These are phyloP conservation scores for Hapalemur alaotrensis DNA, from an alignment of 2,797 vertebrate genomes.

Conservation along the genomic window DNA sequence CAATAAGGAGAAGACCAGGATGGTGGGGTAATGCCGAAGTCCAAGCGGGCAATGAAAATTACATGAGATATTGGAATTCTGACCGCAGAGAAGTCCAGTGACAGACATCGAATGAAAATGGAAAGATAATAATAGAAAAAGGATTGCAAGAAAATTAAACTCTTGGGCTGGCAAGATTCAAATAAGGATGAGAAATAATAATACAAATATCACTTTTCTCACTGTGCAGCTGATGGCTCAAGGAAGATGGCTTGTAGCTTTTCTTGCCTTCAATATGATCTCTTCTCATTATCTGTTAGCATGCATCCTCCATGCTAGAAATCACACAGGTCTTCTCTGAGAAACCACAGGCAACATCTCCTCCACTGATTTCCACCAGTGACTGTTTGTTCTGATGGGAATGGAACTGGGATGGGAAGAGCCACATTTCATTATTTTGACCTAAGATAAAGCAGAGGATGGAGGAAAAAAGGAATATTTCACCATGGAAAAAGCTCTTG, in stretches of 20 bases:
- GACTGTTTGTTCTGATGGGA: background rate
- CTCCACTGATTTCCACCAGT: background rate
- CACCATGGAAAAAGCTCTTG: background rate
- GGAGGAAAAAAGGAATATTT: background rate
- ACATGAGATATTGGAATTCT: slow-evolving; percentile 34
- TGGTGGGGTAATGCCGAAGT: background rate
- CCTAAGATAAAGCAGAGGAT: background rate
- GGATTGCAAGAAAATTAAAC: slow-evolving; percentile 8
- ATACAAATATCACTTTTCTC: background rate
- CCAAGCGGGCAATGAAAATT: background rate
- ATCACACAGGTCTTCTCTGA: background rate
- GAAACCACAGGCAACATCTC: background rate
- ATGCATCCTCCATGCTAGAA: background rate
- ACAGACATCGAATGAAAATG: slow-evolving; percentile 48
- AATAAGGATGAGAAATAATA: slow-evolving; percentile 8
- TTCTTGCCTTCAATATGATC: background rate
- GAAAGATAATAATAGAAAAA: slow-evolving; percentile 18
- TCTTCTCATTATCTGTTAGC: background rate
- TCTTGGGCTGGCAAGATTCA: background rate
- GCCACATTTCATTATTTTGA: background rate
- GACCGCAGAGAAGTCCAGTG: background rate
- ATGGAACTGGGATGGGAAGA: background rate
- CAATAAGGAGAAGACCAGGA: background rate
- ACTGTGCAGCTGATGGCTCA: background rate
- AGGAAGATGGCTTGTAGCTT: background rate